These are phyloP conservation scores for Apteryx mantelli DNA, from an alignment of 2,113 vertebrate genomes.

Conservation along the genomic window DNA sequence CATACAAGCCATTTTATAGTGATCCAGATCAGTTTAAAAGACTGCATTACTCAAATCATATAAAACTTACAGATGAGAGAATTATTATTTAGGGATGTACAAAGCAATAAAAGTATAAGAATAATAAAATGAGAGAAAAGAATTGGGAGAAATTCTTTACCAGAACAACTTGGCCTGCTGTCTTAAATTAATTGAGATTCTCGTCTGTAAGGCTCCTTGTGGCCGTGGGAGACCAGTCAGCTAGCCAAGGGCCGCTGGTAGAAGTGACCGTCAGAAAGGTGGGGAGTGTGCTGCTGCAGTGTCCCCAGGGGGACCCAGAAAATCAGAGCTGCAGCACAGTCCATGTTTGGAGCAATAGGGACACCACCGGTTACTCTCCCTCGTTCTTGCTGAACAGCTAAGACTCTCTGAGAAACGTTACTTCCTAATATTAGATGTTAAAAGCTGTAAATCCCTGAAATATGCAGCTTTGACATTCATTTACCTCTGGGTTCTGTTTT, in stretches of 20 bases:
- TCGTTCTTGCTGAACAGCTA: not conserved
- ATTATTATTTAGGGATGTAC: not conserved
- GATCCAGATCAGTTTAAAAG: not conserved
- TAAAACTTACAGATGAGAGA: not conserved
- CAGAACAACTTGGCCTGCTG: not conserved
- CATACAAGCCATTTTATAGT: not conserved
- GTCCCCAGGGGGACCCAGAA: not conserved
- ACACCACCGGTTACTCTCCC: not conserved
- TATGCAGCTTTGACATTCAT: not conserved
- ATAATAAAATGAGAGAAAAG: not conserved
- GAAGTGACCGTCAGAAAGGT: not conserved
- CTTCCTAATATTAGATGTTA: not conserved
- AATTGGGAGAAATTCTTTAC: not conserved
- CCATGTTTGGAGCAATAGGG: not conserved
- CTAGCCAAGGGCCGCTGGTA: not conserved
- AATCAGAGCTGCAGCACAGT: not conserved
- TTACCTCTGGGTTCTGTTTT: not conserved
- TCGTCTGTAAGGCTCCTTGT: not conserved
- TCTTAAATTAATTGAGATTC: not conserved
- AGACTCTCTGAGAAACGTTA: not conserved
- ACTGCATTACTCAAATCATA: not conserved
- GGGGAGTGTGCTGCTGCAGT: not conserved
- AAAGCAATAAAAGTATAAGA: not conserved
- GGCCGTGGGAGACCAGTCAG: not conserved
- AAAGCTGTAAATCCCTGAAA: not conserved